A percentile compares a stretch with the other conserved stretches of the same genome.
These are phyloP conservation scores for Babyrousa celebensis DNA, from an alignment of 2,797 vertebrate genomes.

Conservation along the genomic window DNA sequence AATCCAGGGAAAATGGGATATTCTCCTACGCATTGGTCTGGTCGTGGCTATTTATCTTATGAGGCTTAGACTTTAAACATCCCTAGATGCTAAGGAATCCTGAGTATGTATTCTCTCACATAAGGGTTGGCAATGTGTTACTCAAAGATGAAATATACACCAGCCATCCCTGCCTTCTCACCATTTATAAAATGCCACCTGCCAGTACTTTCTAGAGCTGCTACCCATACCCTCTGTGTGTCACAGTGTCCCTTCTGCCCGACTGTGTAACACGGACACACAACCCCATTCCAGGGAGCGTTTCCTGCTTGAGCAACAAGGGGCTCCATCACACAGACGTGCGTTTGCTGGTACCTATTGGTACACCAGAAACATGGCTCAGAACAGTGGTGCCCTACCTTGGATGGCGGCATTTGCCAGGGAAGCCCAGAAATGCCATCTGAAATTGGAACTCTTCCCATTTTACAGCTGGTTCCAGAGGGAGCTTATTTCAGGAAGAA, in stretches of 20 bases:
- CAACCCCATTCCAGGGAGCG: background rate
- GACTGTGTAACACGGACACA: background rate
- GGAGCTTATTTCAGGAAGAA: conserved; percentile 58
- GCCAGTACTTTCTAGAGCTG: conserved; percentile 20
- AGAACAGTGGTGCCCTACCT: background rate
- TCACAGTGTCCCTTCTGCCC: background rate
- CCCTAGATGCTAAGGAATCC: conserved; percentile 55
- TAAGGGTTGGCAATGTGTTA: conserved; percentile 21
- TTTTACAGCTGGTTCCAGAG: conserved; percentile 57
- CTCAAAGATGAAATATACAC: background rate
- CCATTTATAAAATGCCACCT: conserved; percentile 7
- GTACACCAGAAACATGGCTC: background rate
- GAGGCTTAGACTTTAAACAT: conserved; percentile 65
- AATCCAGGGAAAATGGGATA: background rate
- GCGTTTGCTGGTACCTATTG: background rate
- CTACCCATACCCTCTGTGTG: background rate
- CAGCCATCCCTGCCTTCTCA: conserved; percentile 19
- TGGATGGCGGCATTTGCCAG: conserved; percentile 27
- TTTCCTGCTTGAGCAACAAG: background rate
- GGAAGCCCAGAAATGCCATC: conserved; percentile 57
- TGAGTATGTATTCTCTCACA: background rate
- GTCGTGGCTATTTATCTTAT: conserved; percentile 22
- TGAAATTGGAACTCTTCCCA: conserved; percentile 1
- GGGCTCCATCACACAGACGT: background rate
- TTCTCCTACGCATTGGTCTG: background rate